Evolutionary conservation across 2,113 vertebrate species (phyloP).

Genomic region (Helogale parvula): DNA sequence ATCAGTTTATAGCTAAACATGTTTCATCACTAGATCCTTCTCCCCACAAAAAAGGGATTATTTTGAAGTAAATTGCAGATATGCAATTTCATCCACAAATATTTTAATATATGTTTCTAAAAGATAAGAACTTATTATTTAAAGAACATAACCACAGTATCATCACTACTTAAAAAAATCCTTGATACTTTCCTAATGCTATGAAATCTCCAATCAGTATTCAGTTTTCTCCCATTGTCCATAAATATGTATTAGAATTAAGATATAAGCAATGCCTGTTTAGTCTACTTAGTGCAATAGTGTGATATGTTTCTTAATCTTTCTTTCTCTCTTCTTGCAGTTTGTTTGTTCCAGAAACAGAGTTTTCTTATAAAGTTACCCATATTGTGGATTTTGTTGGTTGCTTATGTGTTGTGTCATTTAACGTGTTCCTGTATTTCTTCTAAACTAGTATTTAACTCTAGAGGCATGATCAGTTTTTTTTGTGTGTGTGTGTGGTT

Average conservation of each 20-base stretch:
- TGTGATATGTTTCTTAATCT: background rate
- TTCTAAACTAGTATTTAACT: background rate
- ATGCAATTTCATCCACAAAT: background rate
- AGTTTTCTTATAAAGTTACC: background rate
- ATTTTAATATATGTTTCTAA: background rate
- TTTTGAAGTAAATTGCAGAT: background rate
- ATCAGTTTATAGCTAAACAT: background rate
- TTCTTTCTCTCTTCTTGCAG: background rate
- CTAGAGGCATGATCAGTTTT: background rate
- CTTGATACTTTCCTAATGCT: background rate
- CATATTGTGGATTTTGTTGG: background rate
- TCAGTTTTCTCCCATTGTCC: background rate
- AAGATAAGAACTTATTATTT: background rate
- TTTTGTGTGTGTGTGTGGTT: background rate
- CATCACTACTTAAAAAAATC: background rate
- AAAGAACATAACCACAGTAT: background rate
- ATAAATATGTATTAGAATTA: conserved; percentile 1
- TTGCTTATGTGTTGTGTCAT: background rate
- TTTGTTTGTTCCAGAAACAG: background rate
- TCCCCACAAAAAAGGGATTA: background rate
- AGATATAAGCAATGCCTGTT: background rate
- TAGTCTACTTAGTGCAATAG: background rate
- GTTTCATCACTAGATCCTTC: background rate
- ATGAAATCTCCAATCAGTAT: background rate
- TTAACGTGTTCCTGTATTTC: background rate